phyloP scores from a whole-genome alignment of 2,113 vertebrate species.

The Chamaetylas fuelleborni region DNA sequence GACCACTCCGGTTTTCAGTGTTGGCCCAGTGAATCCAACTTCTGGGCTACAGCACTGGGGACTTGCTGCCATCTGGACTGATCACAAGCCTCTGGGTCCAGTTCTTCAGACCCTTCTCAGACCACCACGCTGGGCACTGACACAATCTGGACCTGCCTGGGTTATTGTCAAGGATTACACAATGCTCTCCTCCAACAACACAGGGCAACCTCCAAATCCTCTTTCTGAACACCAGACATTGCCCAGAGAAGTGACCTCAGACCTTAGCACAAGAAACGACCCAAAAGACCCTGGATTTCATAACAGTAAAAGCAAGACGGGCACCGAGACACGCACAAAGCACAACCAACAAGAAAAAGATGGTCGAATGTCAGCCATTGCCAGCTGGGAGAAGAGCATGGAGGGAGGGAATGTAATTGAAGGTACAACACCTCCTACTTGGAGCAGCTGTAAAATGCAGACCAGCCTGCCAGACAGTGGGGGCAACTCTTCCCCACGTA shows the following conservation, averaged over 20 bases:
- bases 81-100: neutral
- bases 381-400: neutral
- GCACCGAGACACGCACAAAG: neutral
- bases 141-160: fast-evolving
- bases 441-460: neutral
- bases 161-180: neutral
- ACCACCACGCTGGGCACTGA: neutral
- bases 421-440: neutral
- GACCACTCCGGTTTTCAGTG: neutral
- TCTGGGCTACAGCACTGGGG: neutral
- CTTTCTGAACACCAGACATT: neutral
- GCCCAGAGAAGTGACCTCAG: no score
- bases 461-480: neutral
- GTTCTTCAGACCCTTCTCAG: neutral
- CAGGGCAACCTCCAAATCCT: neutral
- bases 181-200: neutral
- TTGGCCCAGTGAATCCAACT: neutral
- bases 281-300: neutral
- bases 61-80: neutral
- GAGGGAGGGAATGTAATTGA: neutral
- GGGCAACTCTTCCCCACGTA: neutral
- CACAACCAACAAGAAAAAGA: no score
- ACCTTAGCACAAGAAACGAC: neutral
- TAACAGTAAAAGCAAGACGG: neutral
- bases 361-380: neutral